Percentiles rank a stretch among this genome's conserved stretches.
These are phyloP conservation scores for Nibea coibor DNA, from an alignment of 2,113 vertebrate genomes.

Conservation along the genomic window DNA sequence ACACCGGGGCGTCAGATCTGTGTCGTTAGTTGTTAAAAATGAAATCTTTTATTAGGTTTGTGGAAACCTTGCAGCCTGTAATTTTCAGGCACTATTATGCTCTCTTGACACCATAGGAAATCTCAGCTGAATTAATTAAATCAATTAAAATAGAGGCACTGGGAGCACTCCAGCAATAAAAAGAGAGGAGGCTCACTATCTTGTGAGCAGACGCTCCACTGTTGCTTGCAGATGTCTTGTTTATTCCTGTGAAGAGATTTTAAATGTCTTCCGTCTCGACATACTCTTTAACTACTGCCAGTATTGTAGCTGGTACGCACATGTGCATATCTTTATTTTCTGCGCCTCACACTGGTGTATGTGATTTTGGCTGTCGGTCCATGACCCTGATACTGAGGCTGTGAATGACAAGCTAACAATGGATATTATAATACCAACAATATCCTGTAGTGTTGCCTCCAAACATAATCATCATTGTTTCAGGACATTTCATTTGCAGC, in stretches of 20 bases:
- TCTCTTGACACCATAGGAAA: constrained; percentile 70
- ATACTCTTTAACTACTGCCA: constrained; percentile 23
- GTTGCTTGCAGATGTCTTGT: constrained; percentile 63
- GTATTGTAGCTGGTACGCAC: not conserved
- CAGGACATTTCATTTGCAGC: constrained; percentile 37
- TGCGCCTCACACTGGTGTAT: not conserved
- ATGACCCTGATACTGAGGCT: constrained; percentile 4
- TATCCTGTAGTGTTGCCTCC: constrained; percentile 9
- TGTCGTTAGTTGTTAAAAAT: constrained; percentile 69
- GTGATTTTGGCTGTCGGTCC: constrained; percentile 23
- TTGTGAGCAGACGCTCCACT: constrained; percentile 43
- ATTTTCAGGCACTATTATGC: constrained; percentile 68
- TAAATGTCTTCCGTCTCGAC: constrained; percentile 27
- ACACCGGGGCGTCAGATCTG: constrained; percentile 49
- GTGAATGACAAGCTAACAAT: constrained; percentile 44
- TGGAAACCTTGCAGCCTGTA: constrained; percentile 59
- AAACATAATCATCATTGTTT: constrained; percentile 49
- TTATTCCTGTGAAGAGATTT: constrained; percentile 47
- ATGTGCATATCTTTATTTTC: constrained; percentile 20
- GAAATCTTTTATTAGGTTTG: constrained; percentile 59
- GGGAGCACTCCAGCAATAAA: constrained; percentile 58
- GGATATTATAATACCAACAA: constrained; percentile 13
- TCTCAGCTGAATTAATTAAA: constrained; percentile 74
- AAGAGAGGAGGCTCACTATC: constrained; percentile 33
- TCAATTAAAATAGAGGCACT: constrained; percentile 68